Evolutionary conservation across 2,113 vertebrate species (phyloP).

Genomic region (Capra hircus): DNA sequence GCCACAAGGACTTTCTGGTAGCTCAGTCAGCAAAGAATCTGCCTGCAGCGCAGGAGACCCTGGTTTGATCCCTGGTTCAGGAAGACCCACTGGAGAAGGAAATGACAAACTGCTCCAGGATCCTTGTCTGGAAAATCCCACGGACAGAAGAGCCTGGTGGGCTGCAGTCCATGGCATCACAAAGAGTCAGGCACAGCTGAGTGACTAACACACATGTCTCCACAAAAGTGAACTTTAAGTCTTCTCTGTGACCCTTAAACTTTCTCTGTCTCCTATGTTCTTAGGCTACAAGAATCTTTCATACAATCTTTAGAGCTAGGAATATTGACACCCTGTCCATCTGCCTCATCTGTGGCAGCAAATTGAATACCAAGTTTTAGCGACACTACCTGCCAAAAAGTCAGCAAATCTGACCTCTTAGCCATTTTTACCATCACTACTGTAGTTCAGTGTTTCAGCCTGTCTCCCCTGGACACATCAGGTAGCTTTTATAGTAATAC

Average conservation of each 20-base stretch:
- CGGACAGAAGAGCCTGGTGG: neutral
- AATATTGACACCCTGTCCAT: neutral
- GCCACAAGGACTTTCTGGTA: neutral
- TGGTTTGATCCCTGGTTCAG: neutral
- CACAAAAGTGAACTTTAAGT: neutral
- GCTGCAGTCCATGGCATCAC: neutral
- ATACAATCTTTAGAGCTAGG: neutral
- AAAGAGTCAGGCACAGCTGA: neutral
- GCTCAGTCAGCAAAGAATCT: neutral
- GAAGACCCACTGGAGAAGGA: neutral
- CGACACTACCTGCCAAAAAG: neutral
- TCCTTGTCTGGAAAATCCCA: neutral
- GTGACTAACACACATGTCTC: neutral
- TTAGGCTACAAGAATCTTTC: neutral
- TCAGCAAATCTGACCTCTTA: neutral
- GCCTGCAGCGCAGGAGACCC: neutral
- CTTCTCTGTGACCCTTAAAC: neutral
- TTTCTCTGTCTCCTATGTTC: neutral
- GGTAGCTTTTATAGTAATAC: neutral
- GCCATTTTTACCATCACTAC: no score
- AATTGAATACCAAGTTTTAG: neutral
- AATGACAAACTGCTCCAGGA: neutral
- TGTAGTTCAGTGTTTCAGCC: neutral
- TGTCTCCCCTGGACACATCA: fast-evolving
- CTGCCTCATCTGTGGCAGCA: neutral